Evolutionary conservation across 2,797 vertebrate genomes (phyloP).

Genomic region (Tapirus indicus): DNA sequence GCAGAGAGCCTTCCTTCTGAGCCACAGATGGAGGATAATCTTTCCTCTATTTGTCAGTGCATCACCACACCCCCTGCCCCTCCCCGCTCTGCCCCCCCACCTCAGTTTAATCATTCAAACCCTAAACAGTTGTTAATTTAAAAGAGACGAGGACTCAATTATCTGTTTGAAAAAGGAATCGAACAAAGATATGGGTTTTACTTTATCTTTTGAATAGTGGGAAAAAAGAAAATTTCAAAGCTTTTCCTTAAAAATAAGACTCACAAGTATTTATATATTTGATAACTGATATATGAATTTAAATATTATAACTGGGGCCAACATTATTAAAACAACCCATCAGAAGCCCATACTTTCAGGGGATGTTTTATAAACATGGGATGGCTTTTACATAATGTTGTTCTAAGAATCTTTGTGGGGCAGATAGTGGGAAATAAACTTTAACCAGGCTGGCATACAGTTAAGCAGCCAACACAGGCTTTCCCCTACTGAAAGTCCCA

Average conservation of each 20-base stretch:
- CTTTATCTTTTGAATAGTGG: background rate
- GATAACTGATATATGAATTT: background rate
- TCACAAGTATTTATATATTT: background rate
- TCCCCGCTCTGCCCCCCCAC: too few species aligned
- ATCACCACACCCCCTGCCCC: too few species aligned
- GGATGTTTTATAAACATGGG: background rate
- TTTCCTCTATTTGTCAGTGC: background rate
- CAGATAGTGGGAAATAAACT: background rate
- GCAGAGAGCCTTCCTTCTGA: background rate
- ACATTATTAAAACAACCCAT: background rate
- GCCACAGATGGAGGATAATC: background rate
- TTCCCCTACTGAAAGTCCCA: slow-evolving; percentile 67
- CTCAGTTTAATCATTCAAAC: background rate
- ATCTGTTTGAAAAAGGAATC: background rate
- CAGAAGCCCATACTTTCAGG: background rate
- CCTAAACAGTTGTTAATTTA: background rate
- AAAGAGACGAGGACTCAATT: background rate
- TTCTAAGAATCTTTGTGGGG: background rate
- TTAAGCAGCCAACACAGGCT: background rate
- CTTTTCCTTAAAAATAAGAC: background rate
- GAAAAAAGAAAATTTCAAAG: background rate
- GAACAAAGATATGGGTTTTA: background rate
- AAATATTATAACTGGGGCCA: background rate
- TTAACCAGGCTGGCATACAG: background rate
- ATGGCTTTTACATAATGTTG: background rate